A percentile compares a stretch with the other conserved stretches of the same genome.
Evolutionary conservation across 2,113 vertebrate genomes (phyloP).

Genomic region (Pluvianellus socialis): DNA sequence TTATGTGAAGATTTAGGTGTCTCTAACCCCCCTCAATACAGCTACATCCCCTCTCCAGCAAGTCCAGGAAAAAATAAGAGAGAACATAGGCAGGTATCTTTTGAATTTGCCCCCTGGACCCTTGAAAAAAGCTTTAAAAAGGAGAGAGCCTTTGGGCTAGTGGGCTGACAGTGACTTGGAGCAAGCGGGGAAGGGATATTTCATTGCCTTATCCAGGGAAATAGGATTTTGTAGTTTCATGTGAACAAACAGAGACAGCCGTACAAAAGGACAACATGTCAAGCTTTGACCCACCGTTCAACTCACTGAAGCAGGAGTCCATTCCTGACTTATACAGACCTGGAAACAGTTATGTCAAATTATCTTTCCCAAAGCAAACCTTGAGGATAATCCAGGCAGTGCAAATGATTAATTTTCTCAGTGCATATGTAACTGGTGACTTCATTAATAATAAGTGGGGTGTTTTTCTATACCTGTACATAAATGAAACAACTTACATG

Average conservation of each 20-base stretch:
- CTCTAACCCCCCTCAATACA: neutral
- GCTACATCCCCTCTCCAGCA: neutral
- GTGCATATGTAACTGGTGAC: neutral
- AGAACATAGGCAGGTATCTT: neutral
- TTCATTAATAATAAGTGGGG: neutral
- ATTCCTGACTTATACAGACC: neutral
- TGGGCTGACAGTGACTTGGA: neutral
- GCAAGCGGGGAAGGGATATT: neutral
- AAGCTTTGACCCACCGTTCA: neutral
- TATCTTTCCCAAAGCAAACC: neutral
- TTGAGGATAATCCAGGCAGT: neutral
- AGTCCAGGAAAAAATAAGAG: neutral
- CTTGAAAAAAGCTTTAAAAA: neutral
- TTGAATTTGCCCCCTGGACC: neutral
- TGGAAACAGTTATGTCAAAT: neutral
- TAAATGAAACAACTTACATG: neutral
- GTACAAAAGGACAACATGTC: neutral
- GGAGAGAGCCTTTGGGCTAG: neutral
- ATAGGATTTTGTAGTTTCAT: neutral
- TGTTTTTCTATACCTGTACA: neutral
- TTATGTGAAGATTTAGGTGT: neutral
- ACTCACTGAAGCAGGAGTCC: neutral
- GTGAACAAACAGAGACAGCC: neutral
- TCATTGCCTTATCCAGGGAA: neutral
- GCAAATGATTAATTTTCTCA: neutral